phyloP scores from a whole-genome alignment of 2,113 vertebrate species.

The Cygnus buccinator region DNA sequence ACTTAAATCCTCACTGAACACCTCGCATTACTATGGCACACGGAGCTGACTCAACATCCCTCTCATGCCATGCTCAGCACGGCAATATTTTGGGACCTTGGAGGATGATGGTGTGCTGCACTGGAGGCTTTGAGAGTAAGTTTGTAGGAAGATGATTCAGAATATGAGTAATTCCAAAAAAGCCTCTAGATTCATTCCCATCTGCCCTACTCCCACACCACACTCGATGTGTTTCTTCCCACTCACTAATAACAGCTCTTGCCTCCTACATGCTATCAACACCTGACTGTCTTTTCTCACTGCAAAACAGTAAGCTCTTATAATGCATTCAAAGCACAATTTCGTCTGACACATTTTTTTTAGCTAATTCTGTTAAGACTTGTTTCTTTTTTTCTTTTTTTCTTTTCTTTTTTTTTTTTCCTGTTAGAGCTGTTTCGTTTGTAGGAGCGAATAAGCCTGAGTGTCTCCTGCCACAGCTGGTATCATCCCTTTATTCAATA shows the following conservation, averaged over 20 bases:
- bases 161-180: conserved; percentile 48
- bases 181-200: conserved; percentile 54
- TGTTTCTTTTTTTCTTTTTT: background rate
- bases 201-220: conserved; percentile 60
- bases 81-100: background rate
- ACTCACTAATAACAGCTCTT: conserved; percentile 46
- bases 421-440: background rate
- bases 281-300: conserved; percentile 54
- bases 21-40: background rate
- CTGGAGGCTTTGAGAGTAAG: background rate
- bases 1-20: background rate
- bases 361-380: conserved; percentile 39
- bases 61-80: background rate
- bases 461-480: conserved; percentile 30
- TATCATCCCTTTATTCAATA: background rate
- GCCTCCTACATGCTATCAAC: conserved; percentile 52
- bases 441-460: conserved; percentile 5
- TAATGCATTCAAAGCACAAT: conserved; percentile 54
- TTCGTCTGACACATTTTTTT: conserved; percentile 69
- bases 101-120: background rate
- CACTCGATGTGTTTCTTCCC: conserved; percentile 36
- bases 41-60: background rate
- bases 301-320: background rate
- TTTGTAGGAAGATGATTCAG: conserved; percentile 30
- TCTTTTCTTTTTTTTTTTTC: background rate